Percentiles rank a stretch among this genome's conserved stretches.
phyloP scores from a whole-genome alignment of 2,113 vertebrate species.

The Platichthys stellatus region DNA sequence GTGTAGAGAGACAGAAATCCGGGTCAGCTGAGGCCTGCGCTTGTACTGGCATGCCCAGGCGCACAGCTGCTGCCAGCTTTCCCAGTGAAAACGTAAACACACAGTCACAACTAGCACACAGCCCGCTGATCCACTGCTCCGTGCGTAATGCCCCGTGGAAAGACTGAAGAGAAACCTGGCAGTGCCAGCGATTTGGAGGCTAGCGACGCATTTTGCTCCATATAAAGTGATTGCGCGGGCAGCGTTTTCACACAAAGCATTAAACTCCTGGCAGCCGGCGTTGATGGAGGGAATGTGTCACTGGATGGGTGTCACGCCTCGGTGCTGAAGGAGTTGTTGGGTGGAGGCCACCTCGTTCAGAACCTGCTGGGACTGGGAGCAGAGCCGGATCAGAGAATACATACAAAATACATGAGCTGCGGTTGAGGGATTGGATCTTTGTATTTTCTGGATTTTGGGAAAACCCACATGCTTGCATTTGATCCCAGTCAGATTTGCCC shows the following conservation, averaged over 20 bases:
- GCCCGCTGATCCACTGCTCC: conserved; percentile 53
- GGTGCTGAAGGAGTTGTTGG: conserved; percentile 12
- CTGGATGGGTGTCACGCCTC: conserved; percentile 16
- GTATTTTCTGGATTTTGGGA: conserved; percentile 9
- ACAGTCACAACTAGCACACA: conserved; percentile 61
- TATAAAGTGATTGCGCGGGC: conserved; percentile 51
- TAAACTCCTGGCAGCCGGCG: conserved; percentile 33
- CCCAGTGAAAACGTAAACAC: conserved; percentile 69
- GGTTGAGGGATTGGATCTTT: conserved; percentile 3
- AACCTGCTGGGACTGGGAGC: conserved; percentile 11
- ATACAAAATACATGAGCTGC: neutral
- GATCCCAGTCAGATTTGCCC: conserved; percentile 6
- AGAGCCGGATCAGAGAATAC: conserved; percentile 16
- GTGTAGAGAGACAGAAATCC: conserved; percentile 66
- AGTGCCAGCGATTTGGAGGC: conserved; percentile 35
- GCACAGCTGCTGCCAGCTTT: conserved; percentile 60
- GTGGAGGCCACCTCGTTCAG: conserved; percentile 17
- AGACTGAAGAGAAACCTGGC: conserved; percentile 65
- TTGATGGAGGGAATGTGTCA: conserved; percentile 52
- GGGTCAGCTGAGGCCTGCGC: conserved; percentile 64
- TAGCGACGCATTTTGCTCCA: conserved; percentile 46
- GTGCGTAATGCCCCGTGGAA: conserved; percentile 62
- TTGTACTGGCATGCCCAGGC: conserved; percentile 61
- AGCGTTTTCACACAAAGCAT: conserved; percentile 43
- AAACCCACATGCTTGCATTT: neutral